Base-by-base conservation (phyloP, 1,140 invertebrate species). In the Dendroctonus ponderosae region DNA sequence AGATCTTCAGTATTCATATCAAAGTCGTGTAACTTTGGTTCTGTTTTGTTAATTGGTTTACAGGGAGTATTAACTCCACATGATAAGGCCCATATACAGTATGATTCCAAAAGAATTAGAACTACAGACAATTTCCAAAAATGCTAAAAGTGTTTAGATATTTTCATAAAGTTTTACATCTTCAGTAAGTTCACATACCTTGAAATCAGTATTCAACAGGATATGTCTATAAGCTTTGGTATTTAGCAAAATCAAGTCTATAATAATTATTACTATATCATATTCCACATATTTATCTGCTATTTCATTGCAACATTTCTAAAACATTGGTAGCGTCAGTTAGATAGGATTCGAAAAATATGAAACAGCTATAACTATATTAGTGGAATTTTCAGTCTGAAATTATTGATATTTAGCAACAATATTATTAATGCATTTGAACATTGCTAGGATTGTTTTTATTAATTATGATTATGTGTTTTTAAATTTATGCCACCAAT, bases 271-370 rank as follows among this genome's bases (percentile, higher is more conserved):
- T 5, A 92, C 86, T 26, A 86, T 83, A 75, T 95, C 93, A 79
- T 91, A 93, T 79, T 96, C 93, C 61, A 94, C 87, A 71, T 95
- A 96, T 76, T 94, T 94, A 74, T 95, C 93, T 11, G 91, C 90
- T 26, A 89, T 76, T 64, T 85, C 79, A 9, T 86, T 84, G 73
- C 93, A 95, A 59, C 83, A 81, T 26, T 83, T 82, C 91, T 93
- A 76, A 75, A 86, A 84, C 63, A 74, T 41, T 50, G 40, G 40
- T 11, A 67, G 9, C 40, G 26, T 26, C 26, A 26, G 1, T 26
- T n/a, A n/a, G n/a, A n/a, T n/a, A n/a, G n/a, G 26, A 3, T 26
- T 2, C 26, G 26, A 26, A 3, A 26, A 26, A 26, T 26, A 1
- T 26, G 50, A 51, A 37, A 42, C 41, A 56, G 41, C 70, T 50